phyloP scores from a whole-genome alignment of 2,797 vertebrate species.

The Coregonus ussuriensis region DNA sequence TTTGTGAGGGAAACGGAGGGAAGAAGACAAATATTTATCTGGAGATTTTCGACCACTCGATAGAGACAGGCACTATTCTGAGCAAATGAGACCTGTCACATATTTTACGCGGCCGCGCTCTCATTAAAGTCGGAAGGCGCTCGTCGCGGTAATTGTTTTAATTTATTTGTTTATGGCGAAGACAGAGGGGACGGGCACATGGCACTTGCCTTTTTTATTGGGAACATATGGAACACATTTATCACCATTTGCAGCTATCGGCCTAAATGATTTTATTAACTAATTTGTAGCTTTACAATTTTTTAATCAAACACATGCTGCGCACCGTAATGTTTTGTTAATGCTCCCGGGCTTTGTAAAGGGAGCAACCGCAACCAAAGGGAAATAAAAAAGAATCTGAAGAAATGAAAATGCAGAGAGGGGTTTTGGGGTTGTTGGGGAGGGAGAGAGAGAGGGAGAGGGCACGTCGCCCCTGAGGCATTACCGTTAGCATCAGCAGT shows the following conservation, averaged over 20 bases:
- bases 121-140: conserved; percentile 68
- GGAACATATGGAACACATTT: conserved; percentile 78
- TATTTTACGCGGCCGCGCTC: conserved; percentile 62
- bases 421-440: conserved; percentile 13
- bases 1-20: conserved; percentile 14
- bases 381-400: conserved; percentile 45
- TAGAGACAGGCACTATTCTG: conserved; percentile 67
- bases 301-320: conserved; percentile 79
- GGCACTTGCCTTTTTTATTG: conserved; percentile 75
- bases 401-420: conserved; percentile 47
- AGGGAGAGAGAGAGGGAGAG: conserved; percentile 5
- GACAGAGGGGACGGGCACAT: conserved; percentile 77
- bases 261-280: conserved; percentile 77
- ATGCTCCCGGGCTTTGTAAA: conserved; percentile 78
- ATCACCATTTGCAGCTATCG: conserved; percentile 77
- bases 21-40: conserved; percentile 47
- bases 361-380: conserved; percentile 71
- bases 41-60: conserved; percentile 39
- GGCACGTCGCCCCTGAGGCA: conserved; percentile 31
- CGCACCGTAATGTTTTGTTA: conserved; percentile 72
- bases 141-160: conserved; percentile 78
- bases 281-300: conserved; percentile 78
- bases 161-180: conserved; percentile 79
- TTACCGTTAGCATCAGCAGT: conserved; percentile 35
- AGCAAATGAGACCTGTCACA: conserved; percentile 65